Conservation (phyloP, 2,888 invertebrate species). For the Lycocerus yunnanus region DNA sequence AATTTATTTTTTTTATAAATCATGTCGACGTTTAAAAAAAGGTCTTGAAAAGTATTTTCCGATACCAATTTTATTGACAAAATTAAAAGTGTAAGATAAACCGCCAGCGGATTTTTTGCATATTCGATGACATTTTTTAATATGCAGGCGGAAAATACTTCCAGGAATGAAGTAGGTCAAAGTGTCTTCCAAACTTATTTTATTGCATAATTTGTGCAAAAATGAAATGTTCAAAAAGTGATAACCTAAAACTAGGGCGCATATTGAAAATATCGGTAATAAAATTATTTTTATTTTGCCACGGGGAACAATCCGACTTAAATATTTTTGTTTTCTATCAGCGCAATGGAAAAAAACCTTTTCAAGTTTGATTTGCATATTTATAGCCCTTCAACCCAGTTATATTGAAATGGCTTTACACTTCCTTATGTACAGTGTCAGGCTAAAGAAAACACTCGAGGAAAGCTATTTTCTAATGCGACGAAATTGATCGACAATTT, state of each 20-base stretch:
- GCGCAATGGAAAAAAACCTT: background rate
- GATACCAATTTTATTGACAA: background rate
- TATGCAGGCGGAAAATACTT: background rate
- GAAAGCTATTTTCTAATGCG: background rate
- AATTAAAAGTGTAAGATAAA: background rate
- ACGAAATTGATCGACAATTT: background rate
- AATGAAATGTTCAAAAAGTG: background rate
- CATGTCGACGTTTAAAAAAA: background rate
- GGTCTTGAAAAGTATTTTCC: background rate
- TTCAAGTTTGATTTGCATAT: background rate
- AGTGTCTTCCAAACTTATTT: background rate
- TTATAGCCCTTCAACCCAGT: background rate
- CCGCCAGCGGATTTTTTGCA: background rate
- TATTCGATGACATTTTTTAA: background rate
- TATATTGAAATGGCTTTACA: background rate
- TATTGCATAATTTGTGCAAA: background rate
- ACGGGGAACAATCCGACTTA: background rate
- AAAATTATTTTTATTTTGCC: background rate
- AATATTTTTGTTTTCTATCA: background rate
- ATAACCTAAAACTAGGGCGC: background rate
- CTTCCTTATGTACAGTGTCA: background rate
- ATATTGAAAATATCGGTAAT: background rate
- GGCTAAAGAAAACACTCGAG: background rate
- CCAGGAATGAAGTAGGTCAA: background rate
- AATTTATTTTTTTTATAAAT: background rate